Percentiles rank a stretch among this genome's conserved stretches.
Evolutionary conservation across 2,888 invertebrate species (phyloP).

Genomic region (Azorinus chamasolen): DNA sequence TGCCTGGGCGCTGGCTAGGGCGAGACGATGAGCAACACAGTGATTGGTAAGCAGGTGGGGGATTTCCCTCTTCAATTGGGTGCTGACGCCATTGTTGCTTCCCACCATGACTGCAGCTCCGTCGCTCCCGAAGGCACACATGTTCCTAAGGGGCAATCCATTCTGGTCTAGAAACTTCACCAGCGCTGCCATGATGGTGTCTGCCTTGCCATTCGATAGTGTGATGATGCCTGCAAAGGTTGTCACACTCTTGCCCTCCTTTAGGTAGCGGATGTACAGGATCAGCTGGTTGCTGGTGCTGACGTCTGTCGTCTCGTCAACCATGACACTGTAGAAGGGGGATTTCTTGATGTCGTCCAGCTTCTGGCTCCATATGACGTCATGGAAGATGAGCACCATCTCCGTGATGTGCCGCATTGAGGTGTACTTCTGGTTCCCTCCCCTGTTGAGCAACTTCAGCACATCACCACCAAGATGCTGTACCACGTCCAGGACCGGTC

Average conservation of each 20-base stretch:
- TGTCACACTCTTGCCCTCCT: conserved; percentile 24
- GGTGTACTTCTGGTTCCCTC: too few species aligned
- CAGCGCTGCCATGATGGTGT: conserved; percentile 24
- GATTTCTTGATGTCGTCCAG: conserved; percentile 7
- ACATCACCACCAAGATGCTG: not conserved
- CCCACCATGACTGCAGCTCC: conserved; percentile 58
- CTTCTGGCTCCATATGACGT: conserved; percentile 10
- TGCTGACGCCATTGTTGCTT: conserved; percentile 28
- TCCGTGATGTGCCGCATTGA: conserved; percentile 38
- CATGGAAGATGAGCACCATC: not conserved
- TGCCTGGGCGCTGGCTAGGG: conserved; percentile 39
- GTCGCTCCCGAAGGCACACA: conserved; percentile 48
- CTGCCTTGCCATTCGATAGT: conserved; percentile 45
- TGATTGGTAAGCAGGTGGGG: conserved; percentile 42
- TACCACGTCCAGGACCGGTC: not conserved
- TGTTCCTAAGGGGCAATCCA: conserved; percentile 12
- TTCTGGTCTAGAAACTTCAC: conserved; percentile 4
- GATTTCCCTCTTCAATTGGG: conserved; percentile 4
- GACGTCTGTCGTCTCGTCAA: conserved; percentile 57
- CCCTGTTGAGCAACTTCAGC: not conserved
- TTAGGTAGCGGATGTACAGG: conserved; percentile 29
- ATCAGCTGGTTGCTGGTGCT: conserved; percentile 32
- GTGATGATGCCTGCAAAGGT: conserved; percentile 8
- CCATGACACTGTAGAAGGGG: conserved; percentile 29
- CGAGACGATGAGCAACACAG: conserved; percentile 53